Percentiles rank a stretch among this genome's conserved stretches.
Evolutionary conservation across 35 echinoderm and acorn worm genomes (phyloP).

Genomic region (Antedon bifida): DNA sequence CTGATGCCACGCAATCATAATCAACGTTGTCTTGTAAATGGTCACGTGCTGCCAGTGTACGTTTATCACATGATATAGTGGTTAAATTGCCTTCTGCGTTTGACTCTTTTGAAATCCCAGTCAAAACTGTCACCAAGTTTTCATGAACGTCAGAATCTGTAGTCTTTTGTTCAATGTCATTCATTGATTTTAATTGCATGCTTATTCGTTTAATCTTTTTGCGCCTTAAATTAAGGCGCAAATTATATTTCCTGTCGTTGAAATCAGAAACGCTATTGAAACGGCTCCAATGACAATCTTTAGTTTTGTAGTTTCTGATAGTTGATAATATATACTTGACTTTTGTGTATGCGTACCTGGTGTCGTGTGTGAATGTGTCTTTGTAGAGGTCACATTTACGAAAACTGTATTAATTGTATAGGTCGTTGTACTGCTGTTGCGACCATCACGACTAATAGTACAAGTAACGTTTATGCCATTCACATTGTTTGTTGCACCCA

Average conservation of each 20-base stretch:
- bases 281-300: not conserved
- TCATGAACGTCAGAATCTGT: not conserved
- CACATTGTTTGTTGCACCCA: not conserved
- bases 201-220: not conserved
- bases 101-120: too few relatives aligned
- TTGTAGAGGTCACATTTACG: too few relatives aligned
- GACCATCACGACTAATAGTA: too few relatives aligned
- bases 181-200: not conserved
- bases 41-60: not conserved
- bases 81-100: too few relatives aligned
- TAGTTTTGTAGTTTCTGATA: not conserved
- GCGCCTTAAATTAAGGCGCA: not conserved
- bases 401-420: too few relatives aligned
- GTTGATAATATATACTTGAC: not conserved
- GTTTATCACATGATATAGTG: too few relatives aligned
- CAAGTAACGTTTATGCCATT: not conserved
- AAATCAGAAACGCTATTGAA: not conserved
- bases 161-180: not conserved
- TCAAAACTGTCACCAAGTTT: not conserved
- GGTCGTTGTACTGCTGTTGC: too few relatives aligned
- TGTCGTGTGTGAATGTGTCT: too few relatives aligned
- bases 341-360: not conserved
- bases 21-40: too few relatives aligned
- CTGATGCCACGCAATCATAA: too few relatives aligned
- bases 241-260: not conserved